A percentile compares a stretch with the other conserved stretches of the same genome.
Evolutionary conservation across 2,113 vertebrate species (phyloP).

Genomic region (Rhea pennata): DNA sequence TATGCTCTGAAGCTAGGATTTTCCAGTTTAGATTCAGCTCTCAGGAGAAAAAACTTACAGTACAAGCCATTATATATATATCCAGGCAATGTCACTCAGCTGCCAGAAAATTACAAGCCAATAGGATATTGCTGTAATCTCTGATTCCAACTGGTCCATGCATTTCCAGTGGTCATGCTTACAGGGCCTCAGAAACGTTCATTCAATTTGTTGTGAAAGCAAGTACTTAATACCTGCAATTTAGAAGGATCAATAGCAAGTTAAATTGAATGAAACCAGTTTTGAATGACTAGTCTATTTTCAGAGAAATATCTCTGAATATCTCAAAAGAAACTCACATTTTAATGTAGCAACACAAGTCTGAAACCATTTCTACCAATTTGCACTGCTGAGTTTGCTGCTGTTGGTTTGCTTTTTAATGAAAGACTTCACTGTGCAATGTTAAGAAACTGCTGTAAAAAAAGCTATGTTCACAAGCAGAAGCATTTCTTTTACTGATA

Average conservation of each 20-base stretch:
- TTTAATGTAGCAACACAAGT: slow-evolving; percentile 53
- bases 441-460: slow-evolving; percentile 51
- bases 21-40: slow-evolving; percentile 45
- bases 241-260: slow-evolving; percentile 77
- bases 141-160: slow-evolving; percentile 77
- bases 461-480: slow-evolving; percentile 20
- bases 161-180: slow-evolving; percentile 70
- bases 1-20: slow-evolving; percentile 30
- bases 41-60: slow-evolving; percentile 51
- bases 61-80: slow-evolving; percentile 53
- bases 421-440: slow-evolving; percentile 24
- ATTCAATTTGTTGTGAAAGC: slow-evolving; percentile 81
- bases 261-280: slow-evolving; percentile 79
- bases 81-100: slow-evolving; percentile 65
- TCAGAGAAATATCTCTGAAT: slow-evolving; percentile 49
- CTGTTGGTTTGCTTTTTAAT: slow-evolving; percentile 51
- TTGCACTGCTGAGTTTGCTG: background rate
- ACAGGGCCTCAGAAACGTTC: slow-evolving; percentile 76
- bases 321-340: slow-evolving; percentile 64
- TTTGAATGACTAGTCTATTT: slow-evolving; percentile 70
- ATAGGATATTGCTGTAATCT: slow-evolving; percentile 74
- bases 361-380: slow-evolving; percentile 59
- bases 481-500: slow-evolving; percentile 42
- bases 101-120: slow-evolving; percentile 76
- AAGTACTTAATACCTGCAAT: slow-evolving; percentile 81